Percentiles rank a stretch among this genome's conserved stretches.
phyloP scores from a whole-genome alignment of 2,113 vertebrate genomes.

The Serranochromis macrocephalus region DNA sequence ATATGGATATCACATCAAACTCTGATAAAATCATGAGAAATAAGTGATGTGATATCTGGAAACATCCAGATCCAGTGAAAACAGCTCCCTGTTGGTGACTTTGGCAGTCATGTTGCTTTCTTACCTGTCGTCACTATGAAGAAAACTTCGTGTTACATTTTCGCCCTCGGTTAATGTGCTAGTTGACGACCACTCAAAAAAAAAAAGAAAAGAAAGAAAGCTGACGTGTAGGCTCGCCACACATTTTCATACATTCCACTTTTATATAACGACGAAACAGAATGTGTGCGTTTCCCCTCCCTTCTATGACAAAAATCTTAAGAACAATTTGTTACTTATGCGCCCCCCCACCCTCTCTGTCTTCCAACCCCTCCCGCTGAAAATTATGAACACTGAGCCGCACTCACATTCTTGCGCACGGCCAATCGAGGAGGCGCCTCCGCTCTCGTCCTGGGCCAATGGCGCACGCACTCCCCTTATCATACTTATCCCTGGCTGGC shows the following conservation, averaged over 20 bases:
- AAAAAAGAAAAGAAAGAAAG: neutral
- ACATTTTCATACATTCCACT: neutral
- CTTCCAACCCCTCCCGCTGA: slow-evolving; percentile 37
- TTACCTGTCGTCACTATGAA: neutral
- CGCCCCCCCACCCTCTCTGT: neutral
- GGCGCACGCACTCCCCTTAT: slow-evolving; percentile 75
- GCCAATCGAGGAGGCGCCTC: slow-evolving; percentile 66
- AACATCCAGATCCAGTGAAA: neutral
- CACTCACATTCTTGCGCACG: slow-evolving; percentile 81
- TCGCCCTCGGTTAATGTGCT: neutral
- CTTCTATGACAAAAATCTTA: slow-evolving; percentile 13
- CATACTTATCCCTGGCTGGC: slow-evolving; percentile 67
- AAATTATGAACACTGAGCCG: slow-evolving; percentile 67
- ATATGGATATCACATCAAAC: neutral
- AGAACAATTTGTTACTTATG: slow-evolving; percentile 51
- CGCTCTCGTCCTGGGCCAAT: slow-evolving; percentile 77
- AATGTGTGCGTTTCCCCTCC: neutral
- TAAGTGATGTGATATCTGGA: neutral
- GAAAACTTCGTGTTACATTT: neutral
- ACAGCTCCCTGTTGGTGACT: neutral
- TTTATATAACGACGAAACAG: neutral
- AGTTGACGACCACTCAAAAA: neutral
- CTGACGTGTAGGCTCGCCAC: neutral
- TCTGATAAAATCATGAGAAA: neutral
- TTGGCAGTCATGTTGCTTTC: neutral